Evolutionary conservation across 2,113 vertebrate species (phyloP).

Genomic region (Thermophis baileyi): DNA sequence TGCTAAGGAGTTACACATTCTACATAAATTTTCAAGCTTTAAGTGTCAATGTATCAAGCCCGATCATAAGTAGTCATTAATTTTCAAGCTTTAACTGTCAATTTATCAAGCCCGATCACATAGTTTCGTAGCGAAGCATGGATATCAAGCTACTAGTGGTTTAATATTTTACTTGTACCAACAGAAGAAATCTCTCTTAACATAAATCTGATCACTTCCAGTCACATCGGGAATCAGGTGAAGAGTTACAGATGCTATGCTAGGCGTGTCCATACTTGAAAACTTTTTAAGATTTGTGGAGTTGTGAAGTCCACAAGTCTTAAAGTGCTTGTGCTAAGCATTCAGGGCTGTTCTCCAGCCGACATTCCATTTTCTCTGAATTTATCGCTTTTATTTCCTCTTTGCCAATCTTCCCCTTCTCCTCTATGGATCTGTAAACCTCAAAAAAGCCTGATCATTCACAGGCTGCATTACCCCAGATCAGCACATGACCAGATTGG

Average conservation of each 20-base stretch:
- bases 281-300: too few relatives aligned
- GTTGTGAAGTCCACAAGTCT: background rate
- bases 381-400: background rate
- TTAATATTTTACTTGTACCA: too few relatives aligned
- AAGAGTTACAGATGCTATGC: background rate
- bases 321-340: background rate
- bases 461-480: background rate
- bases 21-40: too few relatives aligned
- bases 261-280: too few relatives aligned
- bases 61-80: too few relatives aligned
- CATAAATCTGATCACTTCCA: background rate
- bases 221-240: background rate
- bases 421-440: background rate
- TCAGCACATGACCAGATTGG: background rate
- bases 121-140: too few relatives aligned
- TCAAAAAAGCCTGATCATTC: background rate
- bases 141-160: too few relatives aligned
- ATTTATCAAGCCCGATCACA: too few relatives aligned
- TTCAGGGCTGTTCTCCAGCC: background rate
- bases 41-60: too few relatives aligned
- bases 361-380: background rate
- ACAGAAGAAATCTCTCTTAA: background rate
- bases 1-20: too few relatives aligned
- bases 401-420: background rate
- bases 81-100: too few relatives aligned